A percentile compares a stretch with the other conserved stretches of the same genome.
Evolutionary conservation across 2,113 vertebrate genomes (phyloP).

Genomic region (Erythrolamprus reginae): DNA sequence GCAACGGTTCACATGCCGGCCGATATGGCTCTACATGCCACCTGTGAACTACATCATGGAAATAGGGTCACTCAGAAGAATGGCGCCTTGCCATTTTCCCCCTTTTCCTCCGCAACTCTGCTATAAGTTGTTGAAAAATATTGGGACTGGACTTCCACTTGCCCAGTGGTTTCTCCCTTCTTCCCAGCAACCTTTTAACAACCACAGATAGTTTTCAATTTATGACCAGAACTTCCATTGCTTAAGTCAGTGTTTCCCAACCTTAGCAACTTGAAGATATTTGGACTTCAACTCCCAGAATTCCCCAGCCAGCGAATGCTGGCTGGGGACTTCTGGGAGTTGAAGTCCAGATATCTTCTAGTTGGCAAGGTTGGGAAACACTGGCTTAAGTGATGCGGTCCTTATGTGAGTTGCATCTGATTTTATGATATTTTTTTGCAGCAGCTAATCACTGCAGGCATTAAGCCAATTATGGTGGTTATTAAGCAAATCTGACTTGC

Average conservation of each 20-base stretch:
- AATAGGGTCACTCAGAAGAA: not conserved
- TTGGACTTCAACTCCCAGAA: too few relatives aligned
- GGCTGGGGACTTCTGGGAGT: too few relatives aligned
- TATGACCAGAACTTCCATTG: not conserved
- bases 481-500: not conserved
- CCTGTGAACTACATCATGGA: too few relatives aligned
- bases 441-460: not conserved
- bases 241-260: too few relatives aligned
- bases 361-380: too few relatives aligned
- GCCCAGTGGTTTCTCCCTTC: not conserved
- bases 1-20: too few relatives aligned
- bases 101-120: not conserved
- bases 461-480: not conserved
- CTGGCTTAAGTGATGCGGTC: not conserved
- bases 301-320: too few relatives aligned
- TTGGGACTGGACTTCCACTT: not conserved
- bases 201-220: not conserved
- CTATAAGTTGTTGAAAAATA: not conserved
- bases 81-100: not conserved
- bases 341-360: too few relatives aligned
- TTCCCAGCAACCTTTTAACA: not conserved
- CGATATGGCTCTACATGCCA: too few relatives aligned
- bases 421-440: not conserved
- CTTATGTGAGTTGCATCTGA: not conserved
- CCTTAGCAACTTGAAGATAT: too few relatives aligned